These are phyloP conservation scores for Pedetes capensis DNA, from an alignment of 2,113 vertebrate species.

Conservation along the genomic window DNA sequence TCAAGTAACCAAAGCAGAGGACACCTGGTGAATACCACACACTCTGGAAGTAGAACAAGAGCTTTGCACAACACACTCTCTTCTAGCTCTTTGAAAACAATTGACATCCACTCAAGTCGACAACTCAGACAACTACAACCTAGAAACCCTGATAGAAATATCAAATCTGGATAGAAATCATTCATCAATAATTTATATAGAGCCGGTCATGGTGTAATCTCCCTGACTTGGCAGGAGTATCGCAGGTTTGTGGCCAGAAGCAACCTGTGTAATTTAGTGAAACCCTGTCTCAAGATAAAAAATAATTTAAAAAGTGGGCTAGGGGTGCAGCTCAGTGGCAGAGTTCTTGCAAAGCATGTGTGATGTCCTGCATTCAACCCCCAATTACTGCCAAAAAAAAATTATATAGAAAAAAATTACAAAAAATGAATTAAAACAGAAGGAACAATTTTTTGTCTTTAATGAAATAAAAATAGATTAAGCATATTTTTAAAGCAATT, in stretches of 20 bases:
- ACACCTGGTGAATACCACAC: background rate
- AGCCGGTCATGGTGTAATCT: too few relatives aligned
- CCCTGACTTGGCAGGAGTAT: too few relatives aligned
- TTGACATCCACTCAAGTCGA: background rate
- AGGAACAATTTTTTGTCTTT: background rate
- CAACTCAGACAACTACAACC: background rate
- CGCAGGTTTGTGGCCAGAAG: too few relatives aligned
- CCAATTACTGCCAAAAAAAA: too few relatives aligned
- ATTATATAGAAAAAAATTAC: too few relatives aligned
- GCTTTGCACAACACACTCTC: too few relatives aligned
- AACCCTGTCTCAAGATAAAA: too few relatives aligned
- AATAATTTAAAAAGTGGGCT: too few relatives aligned
- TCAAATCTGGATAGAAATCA: background rate
- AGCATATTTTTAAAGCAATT: background rate
- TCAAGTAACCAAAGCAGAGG: background rate
- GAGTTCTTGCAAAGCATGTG: too few relatives aligned
- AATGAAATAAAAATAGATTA: background rate
- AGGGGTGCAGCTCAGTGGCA: too few relatives aligned
- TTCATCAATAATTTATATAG: background rate
- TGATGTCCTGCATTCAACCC: too few relatives aligned
- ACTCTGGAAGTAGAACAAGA: background rate
- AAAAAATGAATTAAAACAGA: background rate
- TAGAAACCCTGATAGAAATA: background rate
- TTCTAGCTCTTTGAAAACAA: background rate
- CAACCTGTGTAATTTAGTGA: too few relatives aligned